Conservation (phyloP, 2,888 invertebrate species). For the Microdon myrmicae region DNA sequence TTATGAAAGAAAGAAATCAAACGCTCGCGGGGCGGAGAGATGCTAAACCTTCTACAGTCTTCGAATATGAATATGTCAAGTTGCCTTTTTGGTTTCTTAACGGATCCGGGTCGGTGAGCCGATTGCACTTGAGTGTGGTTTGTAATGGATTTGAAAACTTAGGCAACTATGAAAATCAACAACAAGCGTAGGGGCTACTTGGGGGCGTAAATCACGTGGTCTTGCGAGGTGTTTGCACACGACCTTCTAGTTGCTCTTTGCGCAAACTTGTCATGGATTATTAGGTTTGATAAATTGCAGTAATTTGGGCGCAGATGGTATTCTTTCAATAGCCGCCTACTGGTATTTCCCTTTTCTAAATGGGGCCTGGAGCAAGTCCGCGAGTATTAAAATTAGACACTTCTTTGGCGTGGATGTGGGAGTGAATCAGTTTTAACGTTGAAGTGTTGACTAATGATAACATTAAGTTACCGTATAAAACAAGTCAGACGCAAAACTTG, state of each 20-base stretch:
- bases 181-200: not conserved
- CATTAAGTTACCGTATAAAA: too few species aligned
- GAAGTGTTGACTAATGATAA: too few species aligned
- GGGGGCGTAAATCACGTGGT: too few species aligned
- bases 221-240: constrained; percentile 2
- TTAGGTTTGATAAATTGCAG: constrained; percentile 27
- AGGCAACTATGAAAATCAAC: not conserved
- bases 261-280: constrained; percentile 19
- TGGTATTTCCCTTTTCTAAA: too few species aligned
- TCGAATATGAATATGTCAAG: constrained; percentile 26
- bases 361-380: too few species aligned
- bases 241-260: constrained; percentile 26
- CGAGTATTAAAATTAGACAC: too few species aligned
- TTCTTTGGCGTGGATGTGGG: too few species aligned
- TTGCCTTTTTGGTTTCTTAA: not conserved
- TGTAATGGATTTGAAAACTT: constrained; percentile 9
- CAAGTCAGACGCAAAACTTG: too few species aligned
- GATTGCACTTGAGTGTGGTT: constrained; percentile 37
- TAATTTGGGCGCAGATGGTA: too few species aligned
- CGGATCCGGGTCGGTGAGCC: constrained; percentile 37
- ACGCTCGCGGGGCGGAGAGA: too few species aligned
- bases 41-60: constrained; percentile 20
- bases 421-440: too few species aligned
- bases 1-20: constrained; percentile 4
- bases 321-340: too few species aligned